Conservation (phyloP, 1,140 invertebrate species). For the Eciton burchellii region DNA sequence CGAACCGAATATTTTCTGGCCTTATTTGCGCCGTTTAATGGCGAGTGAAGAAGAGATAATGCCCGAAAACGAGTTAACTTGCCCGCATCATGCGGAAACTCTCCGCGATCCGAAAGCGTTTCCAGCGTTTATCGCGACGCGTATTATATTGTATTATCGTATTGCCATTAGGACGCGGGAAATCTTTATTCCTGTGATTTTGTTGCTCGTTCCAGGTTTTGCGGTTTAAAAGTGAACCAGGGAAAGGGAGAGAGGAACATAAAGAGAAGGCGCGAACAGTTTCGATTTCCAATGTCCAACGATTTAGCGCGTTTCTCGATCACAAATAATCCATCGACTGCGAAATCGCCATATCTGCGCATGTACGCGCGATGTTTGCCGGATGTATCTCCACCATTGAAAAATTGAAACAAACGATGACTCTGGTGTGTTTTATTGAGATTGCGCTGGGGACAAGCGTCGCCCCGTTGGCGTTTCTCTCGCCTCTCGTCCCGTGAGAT, state of each 20-base stretch:
- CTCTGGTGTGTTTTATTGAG: conserved; percentile 44
- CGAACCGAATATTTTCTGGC: conserved; percentile 61
- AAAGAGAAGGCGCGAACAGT: neutral
- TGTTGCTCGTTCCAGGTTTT: conserved; percentile 13
- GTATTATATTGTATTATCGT: neutral
- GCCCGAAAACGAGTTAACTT: conserved; percentile 49
- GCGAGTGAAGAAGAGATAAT: conserved; percentile 71
- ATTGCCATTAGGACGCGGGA: neutral
- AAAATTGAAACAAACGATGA: conserved; percentile 51
- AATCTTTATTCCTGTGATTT: conserved; percentile 24
- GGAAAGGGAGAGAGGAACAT: neutral
- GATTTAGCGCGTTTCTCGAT: conserved; percentile 38
- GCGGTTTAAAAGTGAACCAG: neutral
- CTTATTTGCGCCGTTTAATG: conserved; percentile 73
- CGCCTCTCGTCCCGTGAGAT: conserved; percentile 23
- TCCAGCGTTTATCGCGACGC: conserved; percentile 12
- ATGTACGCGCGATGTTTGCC: conserved; percentile 9
- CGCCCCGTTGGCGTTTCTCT: conserved; percentile 9
- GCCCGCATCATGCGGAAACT: neutral
- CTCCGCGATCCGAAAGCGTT: conserved; percentile 24
- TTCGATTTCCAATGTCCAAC: conserved; percentile 39
- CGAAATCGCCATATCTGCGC: conserved; percentile 27
- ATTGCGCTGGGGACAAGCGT: conserved; percentile 36
- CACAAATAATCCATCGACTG: conserved; percentile 48
- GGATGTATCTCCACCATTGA: conserved; percentile 43